Evolutionary conservation across 1,140 invertebrate species (phyloP).

Genomic region (Chionoecetes opilio): DNA sequence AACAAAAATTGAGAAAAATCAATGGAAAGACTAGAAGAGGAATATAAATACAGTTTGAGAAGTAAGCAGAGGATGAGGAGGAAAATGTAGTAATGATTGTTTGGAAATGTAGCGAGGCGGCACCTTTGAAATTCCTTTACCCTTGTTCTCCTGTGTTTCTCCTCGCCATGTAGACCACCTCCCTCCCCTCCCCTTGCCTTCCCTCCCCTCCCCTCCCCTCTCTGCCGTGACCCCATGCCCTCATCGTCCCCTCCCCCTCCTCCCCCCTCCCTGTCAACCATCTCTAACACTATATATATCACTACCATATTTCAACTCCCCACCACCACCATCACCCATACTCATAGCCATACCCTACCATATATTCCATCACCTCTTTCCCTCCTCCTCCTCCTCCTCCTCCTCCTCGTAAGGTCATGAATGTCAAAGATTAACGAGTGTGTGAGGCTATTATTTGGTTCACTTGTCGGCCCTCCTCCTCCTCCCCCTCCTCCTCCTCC

Average conservation of each 20-base stretch:
- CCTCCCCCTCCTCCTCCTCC: constrained; percentile 21
- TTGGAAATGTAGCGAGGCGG: neutral
- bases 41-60: neutral
- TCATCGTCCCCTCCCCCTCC: neutral
- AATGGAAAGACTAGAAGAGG: neutral
- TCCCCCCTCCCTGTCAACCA: neutral
- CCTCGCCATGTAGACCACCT: too few relatives aligned
- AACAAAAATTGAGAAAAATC: neutral
- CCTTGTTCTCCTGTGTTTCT: neutral
- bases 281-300: neutral
- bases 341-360: neutral
- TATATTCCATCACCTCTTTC: neutral
- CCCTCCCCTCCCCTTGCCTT: neutral
- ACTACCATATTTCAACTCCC: constrained; percentile 15
- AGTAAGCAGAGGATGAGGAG: neutral
- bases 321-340: neutral
- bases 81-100: neutral
- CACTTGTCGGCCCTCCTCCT: neutral
- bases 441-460: constrained; percentile 1
- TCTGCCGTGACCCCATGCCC: too few relatives aligned
- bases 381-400: constrained; percentile 12
- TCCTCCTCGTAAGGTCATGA: neutral
- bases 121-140: neutral
- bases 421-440: constrained; percentile 1
- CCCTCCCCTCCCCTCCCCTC: neutral